Percentiles rank a stretch among this genome's conserved stretches.
Conservation (phyloP, 2,797 vertebrate species). For the Aeoliscus strigatus region DNA sequence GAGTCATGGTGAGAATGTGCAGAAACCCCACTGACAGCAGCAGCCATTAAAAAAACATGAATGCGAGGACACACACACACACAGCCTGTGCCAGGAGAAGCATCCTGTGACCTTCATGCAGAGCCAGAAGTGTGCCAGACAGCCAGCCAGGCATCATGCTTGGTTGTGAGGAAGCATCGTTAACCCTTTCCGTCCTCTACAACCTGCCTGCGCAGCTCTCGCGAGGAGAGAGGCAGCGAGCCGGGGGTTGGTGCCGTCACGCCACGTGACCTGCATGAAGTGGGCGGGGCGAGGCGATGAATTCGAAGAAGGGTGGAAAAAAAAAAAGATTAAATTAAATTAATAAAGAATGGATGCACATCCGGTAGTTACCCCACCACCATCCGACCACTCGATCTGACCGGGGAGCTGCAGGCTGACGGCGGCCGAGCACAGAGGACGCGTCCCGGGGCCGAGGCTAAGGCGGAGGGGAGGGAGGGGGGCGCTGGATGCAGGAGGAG, state of each 20-base stretch:
- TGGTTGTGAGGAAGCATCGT: slow-evolving; percentile 9
- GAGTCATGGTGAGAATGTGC: too few species aligned
- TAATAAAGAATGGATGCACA: slow-evolving; percentile 33
- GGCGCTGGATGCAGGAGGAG: slow-evolving; percentile 48
- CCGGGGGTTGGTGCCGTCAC: slow-evolving; percentile 56
- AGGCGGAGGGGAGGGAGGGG: slow-evolving; percentile 14
- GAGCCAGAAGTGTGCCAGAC: slow-evolving; percentile 8
- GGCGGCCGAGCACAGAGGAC: slow-evolving; percentile 16
- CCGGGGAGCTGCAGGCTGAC: slow-evolving; percentile 12
- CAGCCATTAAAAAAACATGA: too few species aligned
- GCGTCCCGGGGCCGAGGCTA: slow-evolving; percentile 17
- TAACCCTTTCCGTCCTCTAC: slow-evolving; percentile 22
- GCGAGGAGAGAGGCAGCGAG: slow-evolving; percentile 40
- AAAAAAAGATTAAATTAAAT: slow-evolving; percentile 63
- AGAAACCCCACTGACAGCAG: too few species aligned
- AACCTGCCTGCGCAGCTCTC: slow-evolving; percentile 25
- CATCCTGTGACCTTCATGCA: slow-evolving; percentile 61
- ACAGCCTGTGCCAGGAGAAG: not conserved
- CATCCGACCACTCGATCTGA: slow-evolving; percentile 34
- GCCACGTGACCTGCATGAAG: slow-evolving; percentile 76
- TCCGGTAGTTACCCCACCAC: slow-evolving; percentile 27
- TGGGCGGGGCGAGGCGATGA: slow-evolving; percentile 56
- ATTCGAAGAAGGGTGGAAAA: too few species aligned
- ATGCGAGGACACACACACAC: too few species aligned
- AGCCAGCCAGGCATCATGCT: slow-evolving; percentile 18